Evolutionary conservation across 2,113 vertebrate species (phyloP), one percentile per base, ranked within the genome.

Genomic region (Ceuthmochares aereus): DNA sequence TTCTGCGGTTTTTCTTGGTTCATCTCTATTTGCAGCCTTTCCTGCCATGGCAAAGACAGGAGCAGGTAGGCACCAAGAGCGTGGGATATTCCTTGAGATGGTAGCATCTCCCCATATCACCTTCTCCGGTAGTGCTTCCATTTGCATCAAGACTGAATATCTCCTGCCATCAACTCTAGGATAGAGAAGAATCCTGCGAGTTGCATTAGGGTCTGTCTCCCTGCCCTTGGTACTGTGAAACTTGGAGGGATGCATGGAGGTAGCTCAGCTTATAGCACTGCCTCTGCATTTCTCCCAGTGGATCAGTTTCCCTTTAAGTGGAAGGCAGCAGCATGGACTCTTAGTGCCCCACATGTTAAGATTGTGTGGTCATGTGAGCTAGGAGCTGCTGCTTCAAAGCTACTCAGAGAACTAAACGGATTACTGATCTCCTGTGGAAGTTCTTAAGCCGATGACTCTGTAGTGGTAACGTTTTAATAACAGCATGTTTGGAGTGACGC

Each of bases 211-310:
- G 32, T 66, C 55, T 30, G 4, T 45, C 34, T 67, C 11, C 32
- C 43, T 47, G 30, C 32, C 10, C 12, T 67, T 73, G 66, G 19
- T 51, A 9, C 51, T n/a, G 14, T 43, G 68, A 66, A 55, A 26
- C 34, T 47, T 47, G 30, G 45, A 70, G 51, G 27, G 27, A 14
- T 77, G 55, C 36, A 4, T 11, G 25, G 30, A 66, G 22, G n/a
- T 27, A 37, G 64, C 56, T 69, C 23, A 45, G 58, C 29, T 77
- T 13, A 3, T 43, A 83, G 49, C n/a, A 6, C n/a, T 79, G 42
- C 37, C 70, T 60, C 45, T 45, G 5, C 25, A 9, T 66, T 42
- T 47, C 17, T 84, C n/a, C n/a, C 0, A 0, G 0, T 45, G 34
- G 40, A 12, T 68, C 32, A 17, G 12, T 34, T 52, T 70, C 4